Conservation (phyloP, 2,113 vertebrate genomes). For the Pachypanchax playfairii region DNA sequence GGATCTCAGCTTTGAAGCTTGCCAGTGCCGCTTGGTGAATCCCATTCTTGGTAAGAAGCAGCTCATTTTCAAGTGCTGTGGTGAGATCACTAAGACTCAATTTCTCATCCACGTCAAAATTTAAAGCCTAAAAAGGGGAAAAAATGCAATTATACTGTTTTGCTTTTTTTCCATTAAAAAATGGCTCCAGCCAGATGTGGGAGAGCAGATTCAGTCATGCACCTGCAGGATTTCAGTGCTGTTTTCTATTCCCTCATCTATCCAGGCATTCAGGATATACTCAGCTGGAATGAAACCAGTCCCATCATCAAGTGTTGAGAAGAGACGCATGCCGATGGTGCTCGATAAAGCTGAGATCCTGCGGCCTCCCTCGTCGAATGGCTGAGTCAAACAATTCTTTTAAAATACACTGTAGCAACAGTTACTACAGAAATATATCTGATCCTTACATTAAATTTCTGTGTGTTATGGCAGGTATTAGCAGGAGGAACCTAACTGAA, state of each 20-base stretch:
- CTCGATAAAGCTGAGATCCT: conserved; percentile 84
- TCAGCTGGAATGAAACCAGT: conserved; percentile 87
- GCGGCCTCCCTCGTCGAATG: conserved; percentile 91
- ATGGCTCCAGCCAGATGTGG: not conserved
- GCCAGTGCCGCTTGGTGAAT: conserved; percentile 90
- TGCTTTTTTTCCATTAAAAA: not conserved
- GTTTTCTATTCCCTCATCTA: conserved; percentile 91
- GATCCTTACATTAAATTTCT: not conserved
- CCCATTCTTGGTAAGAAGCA: conserved; percentile 88
- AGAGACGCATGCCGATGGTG: conserved; percentile 84
- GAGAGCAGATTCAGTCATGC: not conserved
- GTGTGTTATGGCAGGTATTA: not conserved
- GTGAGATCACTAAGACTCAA: conserved; percentile 90
- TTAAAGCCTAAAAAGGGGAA: conserved; percentile 82
- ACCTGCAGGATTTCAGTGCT: conserved; percentile 93
- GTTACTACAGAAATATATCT: not conserved
- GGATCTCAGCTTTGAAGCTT: conserved; percentile 93
- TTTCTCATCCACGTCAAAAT: conserved; percentile 88
- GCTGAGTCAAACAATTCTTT: conserved; percentile 68
- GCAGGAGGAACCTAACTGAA: not conserved
- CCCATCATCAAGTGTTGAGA: conserved; percentile 92
- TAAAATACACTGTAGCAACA: not conserved
- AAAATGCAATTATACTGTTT: not conserved
- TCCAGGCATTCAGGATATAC: conserved; percentile 88
- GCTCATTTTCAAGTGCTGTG: conserved; percentile 90